Evolutionary conservation across 2,113 vertebrate species (phyloP).

Genomic region (Pluvianellus socialis): DNA sequence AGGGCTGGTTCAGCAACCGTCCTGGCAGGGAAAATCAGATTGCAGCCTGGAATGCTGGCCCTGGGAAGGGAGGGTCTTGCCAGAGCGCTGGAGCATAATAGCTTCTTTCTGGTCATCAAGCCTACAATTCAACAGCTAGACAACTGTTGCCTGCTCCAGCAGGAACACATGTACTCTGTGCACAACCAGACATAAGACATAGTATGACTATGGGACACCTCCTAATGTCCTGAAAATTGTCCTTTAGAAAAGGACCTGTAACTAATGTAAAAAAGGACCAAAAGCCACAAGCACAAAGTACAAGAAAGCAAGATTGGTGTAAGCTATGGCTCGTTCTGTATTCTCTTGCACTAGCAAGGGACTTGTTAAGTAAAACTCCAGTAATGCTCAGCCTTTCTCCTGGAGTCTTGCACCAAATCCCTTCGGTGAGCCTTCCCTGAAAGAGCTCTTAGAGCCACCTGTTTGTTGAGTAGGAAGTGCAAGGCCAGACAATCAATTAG

Average conservation of each 20-base stretch:
- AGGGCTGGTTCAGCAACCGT: not conserved
- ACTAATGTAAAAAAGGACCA: not conserved
- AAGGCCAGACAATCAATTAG: not conserved
- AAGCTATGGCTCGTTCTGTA: rapidly evolving
- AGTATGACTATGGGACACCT: not conserved
- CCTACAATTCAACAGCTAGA: not conserved
- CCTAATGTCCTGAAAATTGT: not conserved
- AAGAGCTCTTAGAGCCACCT: not conserved
- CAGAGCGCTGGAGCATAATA: not conserved
- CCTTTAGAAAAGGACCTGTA: not conserved
- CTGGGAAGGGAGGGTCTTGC: not conserved
- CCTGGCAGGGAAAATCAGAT: not conserved
- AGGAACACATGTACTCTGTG: not conserved
- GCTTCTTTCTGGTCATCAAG: not conserved
- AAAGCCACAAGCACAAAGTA: not conserved
- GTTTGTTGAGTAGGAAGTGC: not conserved
- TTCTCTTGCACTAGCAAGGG: not conserved
- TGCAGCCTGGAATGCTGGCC: not conserved
- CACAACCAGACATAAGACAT: not conserved
- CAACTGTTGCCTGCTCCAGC: not conserved
- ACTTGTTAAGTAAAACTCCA: not conserved
- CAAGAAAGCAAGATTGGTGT: not conserved
- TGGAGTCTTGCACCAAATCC: not conserved
- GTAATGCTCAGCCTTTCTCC: not conserved
- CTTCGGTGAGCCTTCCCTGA: not conserved